phyloP scores from a whole-genome alignment of 2,888 invertebrate genomes.

The Drosophila basisetae region DNA sequence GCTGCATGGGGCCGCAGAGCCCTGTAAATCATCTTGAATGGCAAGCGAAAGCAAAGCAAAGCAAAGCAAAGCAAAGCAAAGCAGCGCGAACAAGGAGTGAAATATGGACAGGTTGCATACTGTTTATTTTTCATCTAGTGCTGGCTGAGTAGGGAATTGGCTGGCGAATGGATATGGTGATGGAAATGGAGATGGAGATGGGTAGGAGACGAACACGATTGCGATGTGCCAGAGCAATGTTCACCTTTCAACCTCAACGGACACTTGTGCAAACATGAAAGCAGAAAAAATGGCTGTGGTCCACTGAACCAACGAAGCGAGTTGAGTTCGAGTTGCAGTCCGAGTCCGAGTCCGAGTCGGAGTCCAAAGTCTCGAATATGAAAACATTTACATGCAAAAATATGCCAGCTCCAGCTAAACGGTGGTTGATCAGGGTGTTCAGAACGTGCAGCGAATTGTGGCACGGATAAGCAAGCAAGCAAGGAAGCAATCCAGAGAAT shows the following conservation, averaged over 20 bases:
- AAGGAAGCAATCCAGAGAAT: conserved; percentile 35
- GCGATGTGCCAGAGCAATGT: conserved; percentile 51
- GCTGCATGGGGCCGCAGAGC: conserved; percentile 34
- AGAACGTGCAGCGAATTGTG: conserved; percentile 20
- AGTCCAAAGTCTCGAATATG: conserved; percentile 47
- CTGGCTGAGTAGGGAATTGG: conserved; percentile 29
- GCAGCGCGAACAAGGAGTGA: conserved; percentile 7
- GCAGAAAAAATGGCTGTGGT: conserved; percentile 29
- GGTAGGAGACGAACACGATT: conserved; percentile 18
- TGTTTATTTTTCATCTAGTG: conserved; percentile 79
- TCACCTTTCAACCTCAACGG: conserved; percentile 79
- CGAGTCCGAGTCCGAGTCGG: conserved; percentile 18
- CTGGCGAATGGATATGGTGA: conserved; percentile 6
- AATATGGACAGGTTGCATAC: conserved; percentile 59
- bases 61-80: conserved; percentile 25
- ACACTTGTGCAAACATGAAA: conserved; percentile 76
- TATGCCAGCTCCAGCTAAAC: conserved; percentile 50
- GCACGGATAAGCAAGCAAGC: conserved; percentile 19
- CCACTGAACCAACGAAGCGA: conserved; percentile 11
- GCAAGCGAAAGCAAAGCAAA: conserved; percentile 33
- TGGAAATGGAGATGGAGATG: background rate
- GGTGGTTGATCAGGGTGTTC: background rate
- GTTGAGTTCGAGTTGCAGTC: conserved; percentile 10
- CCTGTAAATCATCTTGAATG: conserved; percentile 74
- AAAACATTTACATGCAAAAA: conserved; percentile 74